Percentiles rank a stretch among this genome's conserved stretches.
phyloP scores from a whole-genome alignment of 2,888 invertebrate genomes.

The Cheilosia urbana region DNA sequence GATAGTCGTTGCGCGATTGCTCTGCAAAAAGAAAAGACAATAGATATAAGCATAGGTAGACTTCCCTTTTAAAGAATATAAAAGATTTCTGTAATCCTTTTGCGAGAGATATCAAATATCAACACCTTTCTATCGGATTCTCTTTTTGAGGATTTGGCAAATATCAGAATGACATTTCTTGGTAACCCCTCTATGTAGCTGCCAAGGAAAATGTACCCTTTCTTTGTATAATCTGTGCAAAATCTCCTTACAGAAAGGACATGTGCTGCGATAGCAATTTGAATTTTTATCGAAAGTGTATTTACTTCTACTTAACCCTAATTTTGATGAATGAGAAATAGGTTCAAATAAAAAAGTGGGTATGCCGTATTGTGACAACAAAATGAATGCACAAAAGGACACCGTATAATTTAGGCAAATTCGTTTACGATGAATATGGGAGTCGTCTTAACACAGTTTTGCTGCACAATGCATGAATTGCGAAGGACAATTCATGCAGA shows the following conservation, averaged over 20 bases:
- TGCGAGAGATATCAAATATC: slow-evolving; percentile 61
- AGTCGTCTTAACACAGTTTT: slow-evolving; percentile 16
- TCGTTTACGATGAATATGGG: slow-evolving; percentile 57
- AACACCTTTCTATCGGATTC: slow-evolving; percentile 34
- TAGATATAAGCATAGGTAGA: not conserved
- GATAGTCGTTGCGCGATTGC: slow-evolving; percentile 76
- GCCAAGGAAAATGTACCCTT: slow-evolving; percentile 14
- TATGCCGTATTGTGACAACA: slow-evolving; percentile 68
- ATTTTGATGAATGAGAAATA: slow-evolving; percentile 56
- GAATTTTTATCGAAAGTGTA: slow-evolving; percentile 57
- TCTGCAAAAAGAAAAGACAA: slow-evolving; percentile 64
- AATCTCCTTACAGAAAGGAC: slow-evolving; percentile 53
- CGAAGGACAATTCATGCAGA: slow-evolving; percentile 38
- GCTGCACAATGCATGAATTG: slow-evolving; percentile 32
- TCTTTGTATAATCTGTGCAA: slow-evolving; percentile 53
- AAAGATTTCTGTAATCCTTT: slow-evolving; percentile 40
- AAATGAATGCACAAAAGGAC: slow-evolving; percentile 59
- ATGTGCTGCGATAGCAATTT: slow-evolving; percentile 56
- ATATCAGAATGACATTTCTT: slow-evolving; percentile 41
- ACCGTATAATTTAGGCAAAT: slow-evolving; percentile 61
- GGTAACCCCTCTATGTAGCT: slow-evolving; percentile 18
- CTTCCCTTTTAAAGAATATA: not conserved
- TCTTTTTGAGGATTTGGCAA: slow-evolving; percentile 29
- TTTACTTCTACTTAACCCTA: slow-evolving; percentile 48
- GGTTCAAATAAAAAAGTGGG: slow-evolving; percentile 68